Percentiles rank a stretch among this genome's conserved stretches.
These are phyloP conservation scores for Boloria euphrosyne DNA, from an alignment of 2,888 invertebrate species.

Conservation along the genomic window DNA sequence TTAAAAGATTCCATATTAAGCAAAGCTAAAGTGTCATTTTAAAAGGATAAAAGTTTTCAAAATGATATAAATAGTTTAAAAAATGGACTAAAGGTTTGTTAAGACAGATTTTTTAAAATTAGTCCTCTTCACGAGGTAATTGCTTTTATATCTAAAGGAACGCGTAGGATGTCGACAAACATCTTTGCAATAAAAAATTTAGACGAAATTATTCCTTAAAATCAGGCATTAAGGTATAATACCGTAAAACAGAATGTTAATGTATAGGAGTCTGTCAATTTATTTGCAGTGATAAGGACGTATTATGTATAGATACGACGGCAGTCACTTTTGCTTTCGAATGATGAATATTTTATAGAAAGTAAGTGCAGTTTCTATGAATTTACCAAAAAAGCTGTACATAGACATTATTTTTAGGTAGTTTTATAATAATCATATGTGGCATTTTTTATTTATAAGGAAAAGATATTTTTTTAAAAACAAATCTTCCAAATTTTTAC, in stretches of 20 bases:
- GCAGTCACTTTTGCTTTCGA: conserved; percentile 25
- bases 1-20: too few relatives aligned
- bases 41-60: background rate
- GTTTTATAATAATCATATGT: conserved; percentile 28
- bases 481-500: conserved; percentile 3
- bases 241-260: background rate
- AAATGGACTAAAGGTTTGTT: background rate
- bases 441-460: conserved; percentile 37
- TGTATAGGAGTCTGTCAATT: conserved; percentile 11
- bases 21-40: background rate
- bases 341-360: conserved; percentile 18
- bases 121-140: conserved; percentile 14
- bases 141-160: conserved; percentile 13
- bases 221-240: background rate
- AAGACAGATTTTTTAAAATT: conserved; percentile 3
- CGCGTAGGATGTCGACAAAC: conserved; percentile 12
- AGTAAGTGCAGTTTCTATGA: conserved; percentile 27
- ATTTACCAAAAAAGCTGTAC: conserved; percentile 37
- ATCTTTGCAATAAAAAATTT: background rate
- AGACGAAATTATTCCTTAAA: conserved; percentile 1
- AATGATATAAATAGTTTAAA: background rate
- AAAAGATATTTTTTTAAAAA: conserved; percentile 13
- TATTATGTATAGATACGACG: conserved; percentile 16
- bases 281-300: conserved; percentile 19
- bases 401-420: conserved; percentile 30